These are phyloP conservation scores for Enoplosus armatus DNA, from an alignment of 2,797 vertebrate species.

Conservation along the genomic window DNA sequence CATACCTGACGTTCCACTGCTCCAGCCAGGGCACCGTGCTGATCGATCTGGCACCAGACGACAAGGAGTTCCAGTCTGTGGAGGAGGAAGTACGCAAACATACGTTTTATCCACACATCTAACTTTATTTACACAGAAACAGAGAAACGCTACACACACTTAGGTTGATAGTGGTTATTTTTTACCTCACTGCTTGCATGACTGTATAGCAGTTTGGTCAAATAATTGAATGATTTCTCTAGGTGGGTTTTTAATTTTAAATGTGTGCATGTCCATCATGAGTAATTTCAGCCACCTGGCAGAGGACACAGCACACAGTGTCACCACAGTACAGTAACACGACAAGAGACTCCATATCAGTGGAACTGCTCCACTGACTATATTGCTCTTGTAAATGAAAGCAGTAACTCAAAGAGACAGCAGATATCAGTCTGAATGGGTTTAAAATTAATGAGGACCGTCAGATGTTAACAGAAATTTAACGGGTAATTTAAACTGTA, in stretches of 20 bases:
- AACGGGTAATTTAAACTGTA: conserved; percentile 55
- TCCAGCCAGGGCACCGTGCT: conserved; percentile 97
- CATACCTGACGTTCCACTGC: conserved; percentile 98
- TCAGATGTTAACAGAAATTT: conserved; percentile 55
- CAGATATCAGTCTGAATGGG: conserved; percentile 44
- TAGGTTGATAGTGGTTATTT: neutral
- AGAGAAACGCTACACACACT: neutral
- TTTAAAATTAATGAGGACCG: conserved; percentile 58
- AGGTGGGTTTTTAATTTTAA: neutral
- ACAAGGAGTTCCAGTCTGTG: conserved; percentile 98
- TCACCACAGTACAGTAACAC: neutral
- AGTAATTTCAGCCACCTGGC: neutral
- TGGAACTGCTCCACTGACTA: conserved; percentile 9
- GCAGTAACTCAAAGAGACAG: conserved; percentile 57
- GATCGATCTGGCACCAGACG: conserved; percentile 95
- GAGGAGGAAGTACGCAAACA: conserved; percentile 92
- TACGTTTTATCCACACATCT: neutral
- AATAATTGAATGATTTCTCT: neutral
- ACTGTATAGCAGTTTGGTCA: neutral
- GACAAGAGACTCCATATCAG: neutral
- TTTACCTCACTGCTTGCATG: neutral
- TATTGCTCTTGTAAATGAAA: conserved; percentile 27
- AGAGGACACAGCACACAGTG: neutral
- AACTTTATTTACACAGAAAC: neutral
- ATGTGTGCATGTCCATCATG: neutral